phyloP scores from a whole-genome alignment of 1,140 invertebrate species.

The Chironomus tepperi region DNA sequence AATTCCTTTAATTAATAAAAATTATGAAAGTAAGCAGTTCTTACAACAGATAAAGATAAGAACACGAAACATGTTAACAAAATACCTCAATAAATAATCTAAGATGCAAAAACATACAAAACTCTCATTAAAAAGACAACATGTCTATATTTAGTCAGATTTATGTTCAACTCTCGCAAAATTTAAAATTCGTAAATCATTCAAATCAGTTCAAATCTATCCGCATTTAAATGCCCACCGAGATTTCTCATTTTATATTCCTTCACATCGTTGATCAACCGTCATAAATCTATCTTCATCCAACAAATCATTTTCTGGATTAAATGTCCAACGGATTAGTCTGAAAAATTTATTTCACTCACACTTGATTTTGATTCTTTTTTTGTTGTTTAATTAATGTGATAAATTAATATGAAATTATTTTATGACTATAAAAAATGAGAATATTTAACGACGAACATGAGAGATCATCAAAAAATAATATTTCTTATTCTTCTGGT shows the following conservation, averaged over 20 bases:
- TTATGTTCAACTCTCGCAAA: no score
- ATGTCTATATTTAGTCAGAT: no score
- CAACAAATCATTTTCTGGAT: slow-evolving; percentile 14
- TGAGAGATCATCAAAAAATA: neutral
- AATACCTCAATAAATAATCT: no score
- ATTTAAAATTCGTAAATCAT: no score
- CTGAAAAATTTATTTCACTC: neutral
- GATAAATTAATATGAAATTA: neutral
- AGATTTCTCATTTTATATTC: neutral
- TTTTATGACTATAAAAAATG: neutral
- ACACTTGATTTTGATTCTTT: neutral
- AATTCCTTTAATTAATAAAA: no score
- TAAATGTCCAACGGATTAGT: neutral
- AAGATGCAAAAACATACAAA: no score
- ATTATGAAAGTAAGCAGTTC: no score
- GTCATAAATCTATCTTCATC: neutral
- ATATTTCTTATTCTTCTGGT: neutral
- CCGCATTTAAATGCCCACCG: no score
- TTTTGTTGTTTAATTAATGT: slow-evolving; percentile 15
- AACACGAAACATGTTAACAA: no score
- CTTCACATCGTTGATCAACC: neutral
- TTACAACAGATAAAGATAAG: no score
- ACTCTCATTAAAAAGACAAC: no score
- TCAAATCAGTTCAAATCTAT: no score
- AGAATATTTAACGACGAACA: neutral